Percentiles rank a stretch among this genome's conserved stretches.
Evolutionary conservation across 1,140 invertebrate species (phyloP).

Genomic region (Orchestia grillus): DNA sequence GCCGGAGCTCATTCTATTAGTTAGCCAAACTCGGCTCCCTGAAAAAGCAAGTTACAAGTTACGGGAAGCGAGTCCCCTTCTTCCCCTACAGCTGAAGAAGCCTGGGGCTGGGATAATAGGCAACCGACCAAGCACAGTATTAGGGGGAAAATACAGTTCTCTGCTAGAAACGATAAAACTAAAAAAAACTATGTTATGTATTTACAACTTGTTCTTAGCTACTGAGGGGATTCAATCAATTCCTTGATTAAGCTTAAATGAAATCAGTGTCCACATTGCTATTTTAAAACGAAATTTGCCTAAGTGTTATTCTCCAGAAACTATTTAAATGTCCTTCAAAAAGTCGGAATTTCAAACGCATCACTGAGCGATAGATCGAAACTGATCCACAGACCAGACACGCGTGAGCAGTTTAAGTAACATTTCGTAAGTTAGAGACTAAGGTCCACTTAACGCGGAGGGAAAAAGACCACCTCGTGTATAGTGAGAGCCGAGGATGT

Average conservation of each 20-base stretch:
- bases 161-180: neutral
- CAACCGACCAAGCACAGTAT: neutral
- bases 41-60: slow-evolving; percentile 10
- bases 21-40: neutral
- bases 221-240: neutral
- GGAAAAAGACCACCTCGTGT: neutral
- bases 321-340: neutral
- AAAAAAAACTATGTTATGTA: neutral
- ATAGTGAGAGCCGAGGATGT: neutral
- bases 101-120: neutral
- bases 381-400: neutral
- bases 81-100: neutral
- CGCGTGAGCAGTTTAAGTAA: neutral
- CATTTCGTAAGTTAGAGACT: neutral
- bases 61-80: neutral
- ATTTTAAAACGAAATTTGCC: too few species aligned
- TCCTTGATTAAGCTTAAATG: neutral
- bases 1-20: slow-evolving; percentile 20
- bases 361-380: neutral
- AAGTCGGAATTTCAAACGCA: neutral
- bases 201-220: neutral
- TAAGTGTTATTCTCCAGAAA: neutral
- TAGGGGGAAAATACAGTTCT: neutral
- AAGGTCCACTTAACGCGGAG: neutral
- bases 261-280: too few species aligned